Base-by-base conservation (phyloP, 1,140 invertebrate genomes). In the Lethocerus indicus region DNA sequence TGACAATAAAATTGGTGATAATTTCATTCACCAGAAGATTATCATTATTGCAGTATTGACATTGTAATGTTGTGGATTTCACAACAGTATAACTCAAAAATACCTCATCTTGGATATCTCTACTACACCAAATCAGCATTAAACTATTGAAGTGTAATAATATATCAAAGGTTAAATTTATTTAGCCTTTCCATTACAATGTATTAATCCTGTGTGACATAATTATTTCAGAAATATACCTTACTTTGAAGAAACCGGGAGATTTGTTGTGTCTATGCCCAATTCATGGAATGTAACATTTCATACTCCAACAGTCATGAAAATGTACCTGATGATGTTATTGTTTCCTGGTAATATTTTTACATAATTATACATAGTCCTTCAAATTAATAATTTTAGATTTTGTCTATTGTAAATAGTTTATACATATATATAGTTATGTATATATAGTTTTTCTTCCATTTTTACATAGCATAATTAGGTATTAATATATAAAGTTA, bases 201-300 rank as follows among this genome's bases (percentile, higher is more conserved):
- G 1, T 45, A 6, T 24, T 42, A 42, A 21, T 41, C 37, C 6
- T 40, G 18, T 40, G 18, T 40, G 37, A 14, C 14, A 9, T 40
- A 40, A 40, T 43, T 9, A 32, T 60, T 65, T 28, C 58, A 75
- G 74, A 54, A 79, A 86, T 62, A 86, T 94, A 63, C 84, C 87
- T 3, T 89, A 88, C 58, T 87, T 92, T 64, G 84, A 90, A 55
- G 83, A 91, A 61, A 88, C 86, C 0, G 66, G 75, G 29, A 77
- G 68, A 53, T 91, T 86, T 59, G 79, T 78, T 0, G 57, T 91
- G 1, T 67, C 74, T 1, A 60, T 95, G 59, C 89, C 90, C 1
- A 94, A 94, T 64, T 58, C 65, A 18, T 83, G 74, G 71, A 95
- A 95, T 65, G 79, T 87, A 58, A 74, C 83, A 9, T 91, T 95